Evolutionary conservation across 1,140 invertebrate species (phyloP).

Genomic region (Conopomorpha cramerella): DNA sequence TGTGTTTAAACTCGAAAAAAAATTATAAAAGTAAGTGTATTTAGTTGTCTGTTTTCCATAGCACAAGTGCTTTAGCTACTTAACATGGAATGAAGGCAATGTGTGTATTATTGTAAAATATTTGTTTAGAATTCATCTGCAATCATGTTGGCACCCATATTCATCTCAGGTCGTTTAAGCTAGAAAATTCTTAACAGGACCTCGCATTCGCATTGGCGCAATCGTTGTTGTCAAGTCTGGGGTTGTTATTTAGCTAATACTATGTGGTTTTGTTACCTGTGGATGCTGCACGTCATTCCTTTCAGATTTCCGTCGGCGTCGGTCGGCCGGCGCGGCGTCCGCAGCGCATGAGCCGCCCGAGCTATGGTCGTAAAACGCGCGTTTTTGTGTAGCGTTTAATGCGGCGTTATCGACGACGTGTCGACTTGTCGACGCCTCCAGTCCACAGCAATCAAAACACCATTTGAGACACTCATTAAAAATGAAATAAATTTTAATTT

Average conservation of each 20-base stretch:
- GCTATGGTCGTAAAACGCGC: constrained; percentile 43
- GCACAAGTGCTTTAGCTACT: no score
- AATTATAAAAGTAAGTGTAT: no score
- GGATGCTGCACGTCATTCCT: constrained; percentile 5
- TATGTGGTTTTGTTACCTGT: constrained; percentile 16
- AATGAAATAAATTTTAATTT: constrained; percentile 61
- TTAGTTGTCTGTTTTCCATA: no score
- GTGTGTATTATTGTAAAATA: no score
- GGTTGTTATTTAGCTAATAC: not conserved
- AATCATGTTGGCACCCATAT: no score
- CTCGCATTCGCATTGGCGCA: no score
- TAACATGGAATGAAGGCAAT: no score
- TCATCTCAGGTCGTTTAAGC: no score
- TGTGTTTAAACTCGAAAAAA: no score
- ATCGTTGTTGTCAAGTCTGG: not conserved
- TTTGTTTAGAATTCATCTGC: no score
- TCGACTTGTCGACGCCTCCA: constrained; percentile 58
- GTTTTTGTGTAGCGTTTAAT: constrained; percentile 41
- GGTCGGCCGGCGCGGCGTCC: constrained; percentile 8
- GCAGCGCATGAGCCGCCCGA: constrained; percentile 20
- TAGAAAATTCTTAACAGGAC: no score
- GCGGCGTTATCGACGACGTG: constrained; percentile 52
- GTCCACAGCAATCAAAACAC: constrained; percentile 54
- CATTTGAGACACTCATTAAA: constrained; percentile 53
- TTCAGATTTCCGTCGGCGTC: constrained; percentile 8